A percentile compares a stretch with the other conserved stretches of the same genome.
Conservation (phyloP, 2,113 vertebrate species). For the Perca fluviatilis region DNA sequence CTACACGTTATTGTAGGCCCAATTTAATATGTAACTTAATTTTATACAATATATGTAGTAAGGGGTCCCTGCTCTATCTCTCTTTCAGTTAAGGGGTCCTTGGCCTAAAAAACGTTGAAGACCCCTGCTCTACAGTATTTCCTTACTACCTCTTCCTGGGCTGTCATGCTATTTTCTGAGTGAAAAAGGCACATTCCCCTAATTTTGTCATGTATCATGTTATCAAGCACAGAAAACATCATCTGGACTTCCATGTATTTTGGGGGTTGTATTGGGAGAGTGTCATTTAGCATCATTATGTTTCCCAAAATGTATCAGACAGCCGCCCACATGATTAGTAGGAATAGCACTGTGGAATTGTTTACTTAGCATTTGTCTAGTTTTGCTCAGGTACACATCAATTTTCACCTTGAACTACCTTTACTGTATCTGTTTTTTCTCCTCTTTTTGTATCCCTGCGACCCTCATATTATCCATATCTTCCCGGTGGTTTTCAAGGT, state of each 20-base stretch:
- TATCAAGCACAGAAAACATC: background rate
- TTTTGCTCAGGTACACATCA: background rate
- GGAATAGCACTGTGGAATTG: background rate
- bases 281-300: background rate
- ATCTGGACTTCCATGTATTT: background rate
- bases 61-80: too few relatives aligned
- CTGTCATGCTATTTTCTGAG: background rate
- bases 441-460: background rate
- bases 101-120: too few relatives aligned
- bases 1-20: too few relatives aligned
- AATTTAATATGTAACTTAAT: too few relatives aligned
- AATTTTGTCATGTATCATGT: background rate
- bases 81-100: too few relatives aligned
- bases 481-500: slow-evolving; percentile 3
- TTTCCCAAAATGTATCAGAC: background rate
- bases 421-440: background rate
- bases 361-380: background rate
- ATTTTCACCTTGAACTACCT: background rate
- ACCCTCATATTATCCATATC: background rate
- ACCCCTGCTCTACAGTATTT: too few relatives aligned
- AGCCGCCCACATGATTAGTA: background rate
- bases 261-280: background rate
- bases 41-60: too few relatives aligned
- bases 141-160: background rate
- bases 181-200: too few relatives aligned